These are phyloP conservation scores for Dipodomys spectabilis DNA, from an alignment of 2,113 vertebrate genomes.

Conservation along the genomic window DNA sequence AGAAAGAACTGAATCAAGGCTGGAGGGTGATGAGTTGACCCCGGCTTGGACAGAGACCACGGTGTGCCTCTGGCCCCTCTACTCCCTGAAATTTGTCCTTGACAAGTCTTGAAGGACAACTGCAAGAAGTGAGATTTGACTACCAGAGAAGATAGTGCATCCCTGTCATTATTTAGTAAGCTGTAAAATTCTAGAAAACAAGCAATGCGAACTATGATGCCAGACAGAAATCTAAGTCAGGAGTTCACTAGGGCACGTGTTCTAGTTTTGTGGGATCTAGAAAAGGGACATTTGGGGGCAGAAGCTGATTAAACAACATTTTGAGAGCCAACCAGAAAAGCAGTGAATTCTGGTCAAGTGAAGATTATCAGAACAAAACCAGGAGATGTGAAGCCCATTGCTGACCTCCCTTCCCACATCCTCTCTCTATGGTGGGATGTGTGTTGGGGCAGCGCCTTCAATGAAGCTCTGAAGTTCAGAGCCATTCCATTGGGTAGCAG, in stretches of 20 bases:
- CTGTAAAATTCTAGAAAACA: not conserved
- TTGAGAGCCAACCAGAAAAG: not conserved
- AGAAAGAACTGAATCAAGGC: not conserved
- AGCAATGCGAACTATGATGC: not conserved
- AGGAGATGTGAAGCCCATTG: fast-evolving
- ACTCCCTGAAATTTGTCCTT: not conserved
- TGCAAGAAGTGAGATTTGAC: not conserved
- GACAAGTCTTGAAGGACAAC: not conserved
- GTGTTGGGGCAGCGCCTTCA: not conserved
- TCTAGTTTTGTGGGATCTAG: not conserved
- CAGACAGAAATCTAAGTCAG: not conserved
- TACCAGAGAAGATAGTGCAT: not conserved
- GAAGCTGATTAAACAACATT: not conserved
- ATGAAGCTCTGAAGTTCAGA: not conserved
- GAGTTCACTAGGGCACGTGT: too few relatives aligned
- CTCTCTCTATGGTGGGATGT: too few relatives aligned
- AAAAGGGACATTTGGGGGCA: not conserved
- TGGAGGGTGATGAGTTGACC: not conserved
- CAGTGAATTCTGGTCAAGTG: not conserved
- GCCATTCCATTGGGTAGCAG: not conserved
- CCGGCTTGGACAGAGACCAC: not conserved
- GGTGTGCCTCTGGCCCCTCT: not conserved
- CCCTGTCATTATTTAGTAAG: not conserved
- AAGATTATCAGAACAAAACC: not conserved
- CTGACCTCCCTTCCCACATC: not conserved